These are phyloP conservation scores for Listrodromus nycthemerus DNA, from an alignment of 2,888 invertebrate genomes.

Conservation along the genomic window DNA sequence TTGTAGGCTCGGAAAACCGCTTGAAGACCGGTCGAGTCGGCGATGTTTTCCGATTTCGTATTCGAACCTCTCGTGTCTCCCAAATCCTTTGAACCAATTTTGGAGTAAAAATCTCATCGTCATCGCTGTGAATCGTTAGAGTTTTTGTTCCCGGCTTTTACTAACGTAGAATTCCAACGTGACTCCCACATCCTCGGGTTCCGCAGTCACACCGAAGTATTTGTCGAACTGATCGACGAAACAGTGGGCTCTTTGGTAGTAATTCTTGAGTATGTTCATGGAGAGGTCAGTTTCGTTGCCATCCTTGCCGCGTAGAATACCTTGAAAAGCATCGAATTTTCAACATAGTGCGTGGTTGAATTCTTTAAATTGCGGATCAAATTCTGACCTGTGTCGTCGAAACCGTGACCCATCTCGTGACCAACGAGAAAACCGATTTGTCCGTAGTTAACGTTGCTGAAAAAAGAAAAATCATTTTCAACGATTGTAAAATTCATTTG, in stretches of 20 bases:
- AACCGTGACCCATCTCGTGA: conserved; percentile 69
- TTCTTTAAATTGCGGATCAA: not conserved
- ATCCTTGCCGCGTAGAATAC: conserved; percentile 28
- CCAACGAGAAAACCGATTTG: conserved; percentile 60
- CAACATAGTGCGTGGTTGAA: not conserved
- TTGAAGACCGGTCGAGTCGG: conserved; percentile 93
- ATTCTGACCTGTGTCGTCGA: conserved; percentile 56
- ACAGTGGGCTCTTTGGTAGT: conserved; percentile 64
- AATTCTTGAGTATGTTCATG: conserved; percentile 37
- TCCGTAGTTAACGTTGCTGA: conserved; percentile 66
- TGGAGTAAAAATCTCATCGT: not conserved
- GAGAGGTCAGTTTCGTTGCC: conserved; percentile 52
- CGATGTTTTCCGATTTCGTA: conserved; percentile 89
- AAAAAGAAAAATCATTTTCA: not conserved
- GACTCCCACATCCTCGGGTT: not conserved
- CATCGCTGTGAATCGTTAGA: not conserved
- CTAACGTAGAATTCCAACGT: not conserved
- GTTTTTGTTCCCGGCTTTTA: not conserved
- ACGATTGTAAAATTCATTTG: not conserved
- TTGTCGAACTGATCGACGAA: conserved; percentile 63
- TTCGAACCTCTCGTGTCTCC: not conserved
- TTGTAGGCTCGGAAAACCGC: conserved; percentile 89
- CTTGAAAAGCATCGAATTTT: not conserved
- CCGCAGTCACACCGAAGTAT: conserved; percentile 35
- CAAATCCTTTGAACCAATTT: not conserved